Evolutionary conservation across 2,113 vertebrate species (phyloP).

Genomic region (Ammodytes dubius): DNA sequence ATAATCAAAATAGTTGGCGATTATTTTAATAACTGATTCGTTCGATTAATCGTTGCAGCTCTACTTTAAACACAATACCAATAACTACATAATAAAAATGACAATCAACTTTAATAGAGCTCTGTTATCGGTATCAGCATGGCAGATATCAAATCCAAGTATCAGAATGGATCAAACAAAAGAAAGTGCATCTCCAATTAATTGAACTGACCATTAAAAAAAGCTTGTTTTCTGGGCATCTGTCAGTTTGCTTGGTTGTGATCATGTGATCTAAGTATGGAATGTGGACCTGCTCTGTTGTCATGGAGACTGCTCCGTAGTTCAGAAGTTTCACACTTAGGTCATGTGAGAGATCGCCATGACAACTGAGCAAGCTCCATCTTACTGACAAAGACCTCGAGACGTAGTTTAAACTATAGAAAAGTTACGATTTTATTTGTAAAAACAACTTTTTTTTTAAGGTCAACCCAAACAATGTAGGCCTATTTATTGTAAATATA

Average conservation of each 20-base stretch:
- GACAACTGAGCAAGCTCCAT: background rate
- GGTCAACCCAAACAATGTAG: background rate
- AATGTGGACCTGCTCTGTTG: constrained; percentile 11
- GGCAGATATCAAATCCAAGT: no score
- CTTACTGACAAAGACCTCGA: background rate
- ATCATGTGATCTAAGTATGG: background rate
- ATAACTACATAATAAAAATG: no score
- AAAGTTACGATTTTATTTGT: background rate
- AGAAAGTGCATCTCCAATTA: no score
- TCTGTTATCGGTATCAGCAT: no score
- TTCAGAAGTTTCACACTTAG: background rate
- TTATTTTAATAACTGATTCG: no score
- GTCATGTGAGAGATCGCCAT: constrained; percentile 3
- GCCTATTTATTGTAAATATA: no score
- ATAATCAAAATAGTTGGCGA: no score
- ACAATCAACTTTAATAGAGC: no score
- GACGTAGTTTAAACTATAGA: background rate
- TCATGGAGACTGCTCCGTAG: constrained; percentile 5
- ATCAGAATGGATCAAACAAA: no score
- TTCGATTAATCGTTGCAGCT: no score
- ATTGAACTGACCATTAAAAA: no score
- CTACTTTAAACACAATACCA: no score
- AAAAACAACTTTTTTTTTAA: background rate
- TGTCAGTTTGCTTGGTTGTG: constrained; percentile 16
- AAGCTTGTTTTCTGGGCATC: background rate